A percentile compares a stretch with the other conserved stretches of the same genome.
Evolutionary conservation across 2,888 invertebrate genomes (phyloP).

Genomic region (Tachina grossa): DNA sequence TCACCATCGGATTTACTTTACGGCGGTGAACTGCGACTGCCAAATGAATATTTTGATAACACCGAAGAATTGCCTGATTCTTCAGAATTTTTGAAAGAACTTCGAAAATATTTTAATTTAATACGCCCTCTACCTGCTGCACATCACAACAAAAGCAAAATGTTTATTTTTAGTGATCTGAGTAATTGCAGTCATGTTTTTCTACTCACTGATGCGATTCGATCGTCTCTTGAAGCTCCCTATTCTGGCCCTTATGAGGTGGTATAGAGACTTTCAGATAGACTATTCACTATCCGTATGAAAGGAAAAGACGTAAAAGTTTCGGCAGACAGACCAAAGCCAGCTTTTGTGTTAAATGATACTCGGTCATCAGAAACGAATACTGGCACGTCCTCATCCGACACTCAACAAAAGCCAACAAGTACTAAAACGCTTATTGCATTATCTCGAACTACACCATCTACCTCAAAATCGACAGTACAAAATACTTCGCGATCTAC

Average conservation of each 20-base stretch:
- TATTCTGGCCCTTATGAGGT: conserved; percentile 56
- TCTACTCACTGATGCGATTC: conserved; percentile 2
- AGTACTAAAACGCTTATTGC: not conserved
- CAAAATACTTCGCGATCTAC: too few species aligned
- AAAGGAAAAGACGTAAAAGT: conserved; percentile 30
- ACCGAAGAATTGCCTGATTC: not conserved
- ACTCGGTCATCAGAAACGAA: not conserved
- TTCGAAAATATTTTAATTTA: not conserved
- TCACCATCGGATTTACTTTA: conserved; percentile 39
- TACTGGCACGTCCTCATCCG: too few species aligned
- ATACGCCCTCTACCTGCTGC: not conserved
- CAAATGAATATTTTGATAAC: conserved; percentile 39
- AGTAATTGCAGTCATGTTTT: conserved; percentile 17
- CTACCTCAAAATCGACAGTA: too few species aligned
- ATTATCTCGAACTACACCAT: not conserved
- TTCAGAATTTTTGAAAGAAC: not conserved
- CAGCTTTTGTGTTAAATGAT: conserved; percentile 39
- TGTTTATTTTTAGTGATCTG: conserved; percentile 54
- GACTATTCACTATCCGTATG: conserved; percentile 42
- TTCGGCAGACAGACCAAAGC: conserved; percentile 49
- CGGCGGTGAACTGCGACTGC: not conserved
- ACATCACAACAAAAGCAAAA: conserved; percentile 39
- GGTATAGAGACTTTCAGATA: conserved; percentile 39
- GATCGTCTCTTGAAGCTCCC: conserved; percentile 42
- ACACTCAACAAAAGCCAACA: too few species aligned